Evolutionary conservation across 1,140 invertebrate genomes (phyloP).

Genomic region (Anastrepha obliqua): DNA sequence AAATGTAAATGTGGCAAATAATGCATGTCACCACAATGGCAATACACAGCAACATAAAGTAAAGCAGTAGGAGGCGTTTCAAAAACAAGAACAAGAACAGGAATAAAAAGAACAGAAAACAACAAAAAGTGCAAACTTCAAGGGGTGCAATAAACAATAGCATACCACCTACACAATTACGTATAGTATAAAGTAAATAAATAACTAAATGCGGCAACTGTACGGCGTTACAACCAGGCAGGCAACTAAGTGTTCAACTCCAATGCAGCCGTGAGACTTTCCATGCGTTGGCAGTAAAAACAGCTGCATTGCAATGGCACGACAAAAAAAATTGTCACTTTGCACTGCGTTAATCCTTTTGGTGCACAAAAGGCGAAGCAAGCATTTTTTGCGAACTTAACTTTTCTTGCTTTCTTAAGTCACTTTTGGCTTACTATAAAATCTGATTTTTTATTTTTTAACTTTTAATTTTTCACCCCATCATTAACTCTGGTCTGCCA

Average conservation of each 20-base stretch:
- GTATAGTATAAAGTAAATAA: slow-evolving; percentile 20
- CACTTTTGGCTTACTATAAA: not conserved
- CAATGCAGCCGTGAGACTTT: not conserved
- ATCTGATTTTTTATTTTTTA: not conserved
- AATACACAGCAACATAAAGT: not conserved
- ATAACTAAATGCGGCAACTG: not conserved
- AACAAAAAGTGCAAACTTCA: not conserved
- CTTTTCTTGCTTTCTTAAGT: not conserved
- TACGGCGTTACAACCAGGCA: not conserved
- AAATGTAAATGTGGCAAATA: slow-evolving; percentile 53
- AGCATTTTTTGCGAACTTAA: not conserved
- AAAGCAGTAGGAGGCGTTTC: not conserved
- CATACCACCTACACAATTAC: slow-evolving; percentile 34
- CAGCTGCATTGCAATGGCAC: not conserved
- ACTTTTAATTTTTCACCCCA: not conserved
- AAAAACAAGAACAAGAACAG: not conserved
- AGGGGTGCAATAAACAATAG: slow-evolving; percentile 32
- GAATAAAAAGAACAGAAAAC: not conserved
- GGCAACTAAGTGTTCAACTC: not conserved
- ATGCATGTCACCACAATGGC: slow-evolving; percentile 46
- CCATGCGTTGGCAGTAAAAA: not conserved
- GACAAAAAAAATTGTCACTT: not conserved
- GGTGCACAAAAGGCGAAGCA: not conserved
- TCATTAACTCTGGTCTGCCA: not conserved
- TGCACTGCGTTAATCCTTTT: not conserved